Conservation (phyloP, 2,888 invertebrate genomes). For the Gastracanthus pulcherrimus region DNA sequence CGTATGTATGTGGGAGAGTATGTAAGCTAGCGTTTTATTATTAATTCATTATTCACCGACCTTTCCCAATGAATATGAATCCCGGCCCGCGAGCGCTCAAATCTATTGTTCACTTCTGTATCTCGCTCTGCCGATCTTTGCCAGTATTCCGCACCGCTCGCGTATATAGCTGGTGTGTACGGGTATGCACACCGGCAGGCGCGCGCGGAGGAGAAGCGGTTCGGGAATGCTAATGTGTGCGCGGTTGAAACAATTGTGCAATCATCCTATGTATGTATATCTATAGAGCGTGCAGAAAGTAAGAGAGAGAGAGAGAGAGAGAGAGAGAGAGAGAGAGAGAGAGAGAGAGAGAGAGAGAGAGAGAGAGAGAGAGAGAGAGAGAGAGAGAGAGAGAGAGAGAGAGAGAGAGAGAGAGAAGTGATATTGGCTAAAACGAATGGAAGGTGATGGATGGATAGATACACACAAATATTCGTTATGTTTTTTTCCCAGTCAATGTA, state of each 20-base stretch:
- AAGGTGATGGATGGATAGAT: too few relatives aligned
- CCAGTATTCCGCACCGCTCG: not conserved
- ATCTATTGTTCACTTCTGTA: conserved; percentile 12
- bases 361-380: not conserved
- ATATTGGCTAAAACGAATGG: too few relatives aligned
- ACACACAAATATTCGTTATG: too few relatives aligned
- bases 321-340: not conserved
- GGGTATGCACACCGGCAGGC: not conserved
- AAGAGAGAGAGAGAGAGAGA: not conserved
- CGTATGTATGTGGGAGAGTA: not conserved
- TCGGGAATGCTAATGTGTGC: conserved; percentile 37
- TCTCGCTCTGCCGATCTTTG: conserved; percentile 7
- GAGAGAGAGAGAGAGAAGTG: too few relatives aligned
- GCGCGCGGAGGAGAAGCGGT: not conserved
- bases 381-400: too few relatives aligned
- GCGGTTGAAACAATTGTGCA: conserved; percentile 47
- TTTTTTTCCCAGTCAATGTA: too few relatives aligned
- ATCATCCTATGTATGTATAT: conserved; percentile 11
- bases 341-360: not conserved
- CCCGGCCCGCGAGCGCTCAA: not conserved
- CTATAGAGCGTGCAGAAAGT: not conserved
- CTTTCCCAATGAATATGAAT: conserved; percentile 44
- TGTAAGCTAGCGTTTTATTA: conserved; percentile 31
- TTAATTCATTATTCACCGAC: conserved; percentile 54
- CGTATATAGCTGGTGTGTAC: not conserved